Evolutionary conservation across 2,888 invertebrate species (phyloP), one percentile per base, ranked within the genome.

Genomic region (Chrysomela aeneicollis): DNA sequence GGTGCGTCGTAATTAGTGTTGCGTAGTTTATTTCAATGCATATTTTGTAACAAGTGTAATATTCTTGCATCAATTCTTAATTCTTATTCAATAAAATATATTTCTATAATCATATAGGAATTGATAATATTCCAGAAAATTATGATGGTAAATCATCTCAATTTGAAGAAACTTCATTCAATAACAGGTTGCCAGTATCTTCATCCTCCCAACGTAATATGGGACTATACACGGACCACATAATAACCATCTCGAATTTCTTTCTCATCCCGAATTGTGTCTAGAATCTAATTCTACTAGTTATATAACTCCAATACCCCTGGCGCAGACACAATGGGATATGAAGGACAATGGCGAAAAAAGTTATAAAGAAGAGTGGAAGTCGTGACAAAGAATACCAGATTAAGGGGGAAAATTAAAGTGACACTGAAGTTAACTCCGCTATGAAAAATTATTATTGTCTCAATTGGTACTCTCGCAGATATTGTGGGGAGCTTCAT

Each of bases 311-410:
- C 55, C 64, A 64, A 64, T 64, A 64, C 64, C 57, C 64, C 53
- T 46, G 54, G 17, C 61, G 49, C 35, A 57, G 57, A 47, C 57
- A 57, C 64, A 64, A 64, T 60, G 55, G 64, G 52, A 51, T 26
- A 60, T 64, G 60, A 59, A 64, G 64, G 64, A 64, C 64, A 64
- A 64, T 64, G 51, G 64, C 42, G 46, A 64, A 63, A 61, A 61
- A 60, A 64, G 64, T 64, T 64, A 55, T 60, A 60, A 60, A 64
- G 64, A 64, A 55, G 37, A 60, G 54, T 64, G 57, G 60, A 55
- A 64, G 60, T 54, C 60, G 60, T 60, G 64, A 64, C 64, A 64
- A 60, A 64, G 64, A 64, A 64, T 64, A 64, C 60, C 60, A 64
- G 64, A 64, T 64, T 60, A 46, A 60, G 60, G 15, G 55, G 55